A percentile compares a stretch with the other conserved stretches of the same genome.
Evolutionary conservation across 2,888 invertebrate genomes (phyloP).

Genomic region (Caenorhabditis virilis): DNA sequence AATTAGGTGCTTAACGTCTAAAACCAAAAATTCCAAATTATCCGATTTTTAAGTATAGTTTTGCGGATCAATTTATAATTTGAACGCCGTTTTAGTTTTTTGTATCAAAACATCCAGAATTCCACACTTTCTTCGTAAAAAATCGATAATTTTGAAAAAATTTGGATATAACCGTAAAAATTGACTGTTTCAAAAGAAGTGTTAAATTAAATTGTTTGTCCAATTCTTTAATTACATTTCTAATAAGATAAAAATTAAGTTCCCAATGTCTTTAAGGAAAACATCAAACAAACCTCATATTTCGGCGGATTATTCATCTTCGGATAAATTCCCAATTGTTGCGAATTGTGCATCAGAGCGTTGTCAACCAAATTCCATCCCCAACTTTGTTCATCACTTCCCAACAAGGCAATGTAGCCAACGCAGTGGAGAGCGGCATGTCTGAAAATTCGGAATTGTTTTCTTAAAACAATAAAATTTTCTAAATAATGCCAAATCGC

Average conservation of each 20-base stretch:
- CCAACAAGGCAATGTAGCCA: constrained; percentile 91
- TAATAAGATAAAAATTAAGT: too few species aligned
- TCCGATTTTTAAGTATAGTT: too few species aligned
- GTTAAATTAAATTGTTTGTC: too few species aligned
- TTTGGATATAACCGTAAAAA: too few species aligned
- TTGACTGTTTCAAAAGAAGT: not conserved
- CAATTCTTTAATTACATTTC: too few species aligned
- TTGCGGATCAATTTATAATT: too few species aligned
- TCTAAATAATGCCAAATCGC: not conserved
- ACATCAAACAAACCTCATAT: constrained; percentile 79
- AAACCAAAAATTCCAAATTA: too few species aligned
- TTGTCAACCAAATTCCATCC: constrained; percentile 99
- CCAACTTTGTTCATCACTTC: constrained; percentile 96
- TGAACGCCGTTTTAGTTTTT: constrained; percentile 2
- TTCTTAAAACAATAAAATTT: too few species aligned
- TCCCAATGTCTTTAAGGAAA: too few species aligned
- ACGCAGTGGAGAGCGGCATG: constrained; percentile 90
- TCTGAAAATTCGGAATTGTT: constrained; percentile 55
- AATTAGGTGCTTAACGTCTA: too few species aligned
- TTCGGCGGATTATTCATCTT: constrained; percentile 76
- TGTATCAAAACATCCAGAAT: not conserved
- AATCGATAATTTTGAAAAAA: too few species aligned
- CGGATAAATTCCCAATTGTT: constrained; percentile 73
- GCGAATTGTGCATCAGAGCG: constrained; percentile 91
- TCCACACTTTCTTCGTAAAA: too few species aligned